Evolutionary conservation across 2,113 vertebrate genomes (phyloP), one percentile per base, ranked within the genome.

Genomic region (Martes martes): DNA sequence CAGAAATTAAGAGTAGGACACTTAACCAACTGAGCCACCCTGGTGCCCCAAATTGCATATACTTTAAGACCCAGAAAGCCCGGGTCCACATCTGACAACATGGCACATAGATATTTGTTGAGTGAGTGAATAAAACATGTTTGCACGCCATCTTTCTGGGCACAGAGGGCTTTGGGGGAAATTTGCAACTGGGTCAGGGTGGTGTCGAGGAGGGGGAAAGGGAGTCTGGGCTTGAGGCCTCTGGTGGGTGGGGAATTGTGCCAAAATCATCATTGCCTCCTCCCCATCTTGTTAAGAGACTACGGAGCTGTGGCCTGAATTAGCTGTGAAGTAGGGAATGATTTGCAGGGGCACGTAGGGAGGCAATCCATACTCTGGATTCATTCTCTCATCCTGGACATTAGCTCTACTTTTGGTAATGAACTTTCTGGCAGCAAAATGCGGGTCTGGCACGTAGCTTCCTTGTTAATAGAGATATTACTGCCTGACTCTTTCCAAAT

Each of bases 381-480:
- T 73, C 80, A 83, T 92, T 92, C 45, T 94, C 59, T 83, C 45
- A 67, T 76, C 13, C 74, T 89, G 31, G 52, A 33, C 84, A 95
- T 89, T 96, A 89, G 89, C 67, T 92, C 65, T 92, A 61, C 65
- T 36, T 95, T 89, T 95, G 76, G 21, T 96, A 95, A 97, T 97
- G 73, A 97, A 67, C 36, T 89, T 97, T 90, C 83, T 86, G 65
- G 82, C 83, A 96, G 84, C 59, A 94, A 96, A 96, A 97, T 55
- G 47, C 28, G 9, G 9, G 59, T n/a, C 76, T 82, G 80, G 57
- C 74, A 96, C 61, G 39, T 63, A 50, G 45, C 36, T 94, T 92
- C 81, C 47, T 94, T 91, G 55, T 90, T 97, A 97, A 86, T 74
- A 96, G 47, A 83, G 65, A 55, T 87, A 92, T 92, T 90, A 95